Percentiles rank a stretch among this genome's conserved stretches.
These are phyloP conservation scores for Escarpia spicata DNA, from an alignment of 2,888 invertebrate genomes.

Conservation along the genomic window DNA sequence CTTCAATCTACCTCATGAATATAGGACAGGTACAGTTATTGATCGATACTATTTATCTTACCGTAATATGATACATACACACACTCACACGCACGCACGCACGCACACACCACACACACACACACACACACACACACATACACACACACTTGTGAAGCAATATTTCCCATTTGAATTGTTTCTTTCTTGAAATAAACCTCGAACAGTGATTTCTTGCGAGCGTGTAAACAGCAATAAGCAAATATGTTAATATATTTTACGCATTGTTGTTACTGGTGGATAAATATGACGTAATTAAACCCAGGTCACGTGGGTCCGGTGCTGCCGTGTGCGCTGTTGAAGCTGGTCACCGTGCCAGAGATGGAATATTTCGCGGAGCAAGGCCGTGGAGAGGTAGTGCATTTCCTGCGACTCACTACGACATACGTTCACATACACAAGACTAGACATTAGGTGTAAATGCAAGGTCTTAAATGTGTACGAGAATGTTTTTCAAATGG, in stretches of 20 bases:
- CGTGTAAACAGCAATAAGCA: background rate
- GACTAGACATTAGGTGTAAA: background rate
- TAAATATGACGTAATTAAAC: background rate
- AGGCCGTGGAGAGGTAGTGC: slow-evolving; percentile 49
- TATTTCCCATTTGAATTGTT: too few species aligned
- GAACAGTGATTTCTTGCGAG: background rate
- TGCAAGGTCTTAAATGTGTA: background rate
- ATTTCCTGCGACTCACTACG: background rate
- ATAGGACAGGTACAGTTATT: slow-evolving; percentile 43
- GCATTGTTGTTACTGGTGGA: background rate
- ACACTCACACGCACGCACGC: background rate
- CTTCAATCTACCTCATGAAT: slow-evolving; percentile 56
- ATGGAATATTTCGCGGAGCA: slow-evolving; percentile 75
- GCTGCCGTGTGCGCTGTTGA: slow-evolving; percentile 91
- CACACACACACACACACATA: background rate
- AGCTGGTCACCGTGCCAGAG: slow-evolving; percentile 95
- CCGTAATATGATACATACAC: background rate
- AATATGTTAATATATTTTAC: background rate
- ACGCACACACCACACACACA: background rate
- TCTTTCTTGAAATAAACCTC: too few species aligned
- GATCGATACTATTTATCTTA: too few species aligned
- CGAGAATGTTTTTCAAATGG: background rate
- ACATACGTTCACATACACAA: background rate
- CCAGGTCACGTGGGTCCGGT: slow-evolving; percentile 90
- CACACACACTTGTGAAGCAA: background rate